Evolutionary conservation across 2,888 invertebrate genomes (phyloP).

Genomic region (Tenodera sinensis): DNA sequence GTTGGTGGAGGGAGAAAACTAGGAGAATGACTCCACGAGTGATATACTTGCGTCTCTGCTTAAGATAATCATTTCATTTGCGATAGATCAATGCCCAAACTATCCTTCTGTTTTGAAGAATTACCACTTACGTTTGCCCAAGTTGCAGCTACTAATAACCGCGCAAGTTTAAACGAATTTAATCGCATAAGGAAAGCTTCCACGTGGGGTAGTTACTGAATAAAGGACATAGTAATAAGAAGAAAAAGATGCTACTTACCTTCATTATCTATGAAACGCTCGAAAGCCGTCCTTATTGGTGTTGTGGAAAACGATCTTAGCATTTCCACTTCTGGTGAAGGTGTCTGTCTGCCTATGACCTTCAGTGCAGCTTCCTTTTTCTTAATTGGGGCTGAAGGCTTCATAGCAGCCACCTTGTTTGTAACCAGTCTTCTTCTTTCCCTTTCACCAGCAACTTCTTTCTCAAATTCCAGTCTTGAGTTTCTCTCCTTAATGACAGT

Average conservation of each 20-base stretch:
- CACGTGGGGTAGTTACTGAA: too few species aligned
- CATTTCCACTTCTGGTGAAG: neutral
- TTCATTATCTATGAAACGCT: neutral
- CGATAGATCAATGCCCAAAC: too few species aligned
- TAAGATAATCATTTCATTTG: too few species aligned
- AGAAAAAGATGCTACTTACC: neutral
- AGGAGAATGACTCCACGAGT: too few species aligned
- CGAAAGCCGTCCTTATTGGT: neutral
- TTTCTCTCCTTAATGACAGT: slow-evolving; percentile 28
- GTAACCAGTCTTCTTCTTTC: neutral
- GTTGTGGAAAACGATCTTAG: neutral
- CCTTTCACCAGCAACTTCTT: neutral
- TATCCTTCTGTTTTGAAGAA: too few species aligned
- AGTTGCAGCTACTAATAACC: too few species aligned
- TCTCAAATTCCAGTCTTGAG: slow-evolving; percentile 22
- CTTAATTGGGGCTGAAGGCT: neutral
- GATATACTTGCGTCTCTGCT: too few species aligned
- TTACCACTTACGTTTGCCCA: too few species aligned
- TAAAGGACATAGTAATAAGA: too few species aligned
- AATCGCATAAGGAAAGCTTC: too few species aligned
- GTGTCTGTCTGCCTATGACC: neutral
- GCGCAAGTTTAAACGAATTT: too few species aligned
- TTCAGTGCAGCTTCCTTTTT: neutral
- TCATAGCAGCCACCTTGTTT: neutral
- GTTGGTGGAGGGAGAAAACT: too few species aligned